phyloP scores from a whole-genome alignment of 2,797 vertebrate genomes.

The Typhlichthys subterraneus region DNA sequence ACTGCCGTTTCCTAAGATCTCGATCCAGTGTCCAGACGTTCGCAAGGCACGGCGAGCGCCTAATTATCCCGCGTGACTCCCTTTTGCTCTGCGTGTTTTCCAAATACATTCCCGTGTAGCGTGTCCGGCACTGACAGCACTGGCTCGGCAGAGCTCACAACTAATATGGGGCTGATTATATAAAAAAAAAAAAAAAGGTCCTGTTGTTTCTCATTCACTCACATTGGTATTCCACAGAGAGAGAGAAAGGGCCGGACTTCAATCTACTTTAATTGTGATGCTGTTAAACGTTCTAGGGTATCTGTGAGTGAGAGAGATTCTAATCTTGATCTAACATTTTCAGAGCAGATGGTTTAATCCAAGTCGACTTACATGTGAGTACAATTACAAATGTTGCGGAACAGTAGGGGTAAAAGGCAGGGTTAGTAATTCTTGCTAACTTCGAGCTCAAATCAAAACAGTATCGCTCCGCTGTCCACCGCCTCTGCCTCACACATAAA shows the following conservation, averaged over 20 bases:
- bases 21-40: slow-evolving; percentile 36
- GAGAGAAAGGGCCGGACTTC: slow-evolving; percentile 42
- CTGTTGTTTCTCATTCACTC: slow-evolving; percentile 58
- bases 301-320: too few relatives aligned
- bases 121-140: slow-evolving; percentile 45
- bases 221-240: slow-evolving; percentile 55
- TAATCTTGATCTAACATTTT: too few relatives aligned
- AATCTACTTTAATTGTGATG: slow-evolving; percentile 11
- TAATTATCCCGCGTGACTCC: slow-evolving; percentile 62
- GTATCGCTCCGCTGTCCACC: too few relatives aligned
- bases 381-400: too few relatives aligned
- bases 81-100: slow-evolving; percentile 46
- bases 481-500: too few relatives aligned
- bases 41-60: slow-evolving; percentile 45
- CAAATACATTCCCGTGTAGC: slow-evolving; percentile 53
- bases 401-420: too few relatives aligned
- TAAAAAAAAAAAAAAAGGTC: slow-evolving; percentile 43
- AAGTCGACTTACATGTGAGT: too few relatives aligned
- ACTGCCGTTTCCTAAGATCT: slow-evolving; percentile 34
- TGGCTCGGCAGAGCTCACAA: slow-evolving; percentile 38
- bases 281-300: slow-evolving; percentile 19
- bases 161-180: slow-evolving; percentile 60
- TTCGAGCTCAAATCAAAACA: too few relatives aligned
- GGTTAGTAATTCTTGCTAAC: too few relatives aligned
- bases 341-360: too few relatives aligned